Conservation (phyloP, 2,888 invertebrate genomes). For the Strigamia transsilvanica region DNA sequence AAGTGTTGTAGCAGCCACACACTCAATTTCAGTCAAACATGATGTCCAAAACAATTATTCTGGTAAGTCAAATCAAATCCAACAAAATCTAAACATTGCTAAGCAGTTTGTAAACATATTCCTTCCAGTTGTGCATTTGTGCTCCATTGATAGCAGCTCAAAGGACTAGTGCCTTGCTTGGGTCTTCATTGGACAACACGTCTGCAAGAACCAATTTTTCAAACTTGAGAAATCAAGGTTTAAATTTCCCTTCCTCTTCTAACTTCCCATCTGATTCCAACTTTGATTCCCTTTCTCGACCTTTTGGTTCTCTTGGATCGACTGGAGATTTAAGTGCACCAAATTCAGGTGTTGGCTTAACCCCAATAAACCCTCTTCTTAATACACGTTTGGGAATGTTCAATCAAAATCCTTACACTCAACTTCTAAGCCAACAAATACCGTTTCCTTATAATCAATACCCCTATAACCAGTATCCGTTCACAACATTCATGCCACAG, state of each 20-base stretch:
- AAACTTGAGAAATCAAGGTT: conserved; percentile 6
- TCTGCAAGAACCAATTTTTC: not conserved
- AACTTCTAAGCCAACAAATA: not conserved
- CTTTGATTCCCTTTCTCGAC: conserved; percentile 8
- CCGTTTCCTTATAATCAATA: conserved; percentile 10
- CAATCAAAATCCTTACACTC: not conserved
- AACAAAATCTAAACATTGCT: not conserved
- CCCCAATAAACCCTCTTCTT: not conserved
- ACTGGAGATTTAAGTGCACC: not conserved
- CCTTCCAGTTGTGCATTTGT: not conserved
- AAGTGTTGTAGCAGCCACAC: too few relatives aligned
- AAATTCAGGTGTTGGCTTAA: not conserved
- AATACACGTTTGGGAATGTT: not conserved
- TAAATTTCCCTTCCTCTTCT: not conserved
- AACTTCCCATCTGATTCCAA: not conserved
- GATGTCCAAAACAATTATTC: not conserved
- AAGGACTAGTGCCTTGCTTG: not conserved
- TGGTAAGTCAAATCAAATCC: not conserved
- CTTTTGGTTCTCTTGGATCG: not conserved
- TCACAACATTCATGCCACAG: not conserved
- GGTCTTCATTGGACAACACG: not conserved
- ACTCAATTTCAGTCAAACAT: not conserved
- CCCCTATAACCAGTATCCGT: not conserved
- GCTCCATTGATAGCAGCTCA: not conserved
- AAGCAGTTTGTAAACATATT: too few relatives aligned